Base-by-base conservation (phyloP, 2,113 vertebrate genomes). In the Elaphurus davidianus region DNA sequence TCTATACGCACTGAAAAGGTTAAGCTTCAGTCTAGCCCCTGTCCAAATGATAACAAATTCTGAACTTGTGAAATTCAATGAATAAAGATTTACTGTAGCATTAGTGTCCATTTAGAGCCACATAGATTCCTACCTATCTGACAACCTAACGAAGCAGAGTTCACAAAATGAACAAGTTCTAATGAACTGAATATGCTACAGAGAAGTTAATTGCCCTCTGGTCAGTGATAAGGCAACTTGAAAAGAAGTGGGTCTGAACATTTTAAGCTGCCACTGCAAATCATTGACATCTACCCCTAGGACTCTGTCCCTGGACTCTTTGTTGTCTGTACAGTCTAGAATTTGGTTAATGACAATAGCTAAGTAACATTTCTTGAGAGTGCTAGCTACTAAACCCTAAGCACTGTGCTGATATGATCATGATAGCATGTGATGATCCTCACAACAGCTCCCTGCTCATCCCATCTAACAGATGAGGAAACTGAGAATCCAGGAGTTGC, bases 111-210 rank as follows among this genome's bases (percentile, higher is more conserved):
- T 67, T 96, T 54, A 81, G 40, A 90, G 21, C 45, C 17, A 83
- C 17, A 40, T 81, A 96, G n/a, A 52, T 52, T 62, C 59, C 92
- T 87, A 57, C 45, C 50, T 86, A 52, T 90, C 50, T 60, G 54
- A 87, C 54, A 97, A 50, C 54, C 43, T 83, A 96, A 78, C 28
- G 43, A 92, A 64, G 50, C 43, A 91, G 50, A 88, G 43, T 85
- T 97, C 55, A 50, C 43, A 87, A 89, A 91, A 94, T 81, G 30
- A 95, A 95, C 76, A 92, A 60, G 93, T 93, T 91, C 28, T 50
- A 91, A 16, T 1, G 2, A 96, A 76, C 57, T 90, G 62, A 83
- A 91, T 25, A 14, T 90, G 50, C 45, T 97, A 30, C 91, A 93
- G 25, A 86, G 33, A 93, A 76, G n/a, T 57, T 81, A 89, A 50